phyloP scores from a whole-genome alignment of 2,797 vertebrate genomes.

The Fringilla coelebs region DNA sequence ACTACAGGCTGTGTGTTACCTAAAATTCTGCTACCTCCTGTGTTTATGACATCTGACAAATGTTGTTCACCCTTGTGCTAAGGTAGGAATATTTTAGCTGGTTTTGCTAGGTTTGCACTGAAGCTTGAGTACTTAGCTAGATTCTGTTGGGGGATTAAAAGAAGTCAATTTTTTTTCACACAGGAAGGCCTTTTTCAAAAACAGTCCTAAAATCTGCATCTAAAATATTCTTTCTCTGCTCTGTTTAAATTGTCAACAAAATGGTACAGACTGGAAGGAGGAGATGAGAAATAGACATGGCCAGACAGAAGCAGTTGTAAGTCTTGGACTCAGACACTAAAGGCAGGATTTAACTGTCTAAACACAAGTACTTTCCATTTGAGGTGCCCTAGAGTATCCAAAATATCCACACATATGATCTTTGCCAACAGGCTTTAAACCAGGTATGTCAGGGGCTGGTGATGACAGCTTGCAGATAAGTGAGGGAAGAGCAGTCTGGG shows the following conservation, averaged over 20 bases:
- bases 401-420: constrained; percentile 61
- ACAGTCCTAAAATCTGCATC: not conserved
- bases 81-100: not conserved
- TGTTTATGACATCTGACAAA: not conserved
- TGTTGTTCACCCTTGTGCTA: not conserved
- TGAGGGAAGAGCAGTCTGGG: constrained; percentile 14
- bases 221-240: not conserved
- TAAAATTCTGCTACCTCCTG: not conserved
- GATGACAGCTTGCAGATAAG: constrained; percentile 52
- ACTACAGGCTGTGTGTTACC: not conserved
- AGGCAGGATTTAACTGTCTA: constrained; percentile 35
- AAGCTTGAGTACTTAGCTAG: not conserved
- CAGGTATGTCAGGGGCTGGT: constrained; percentile 20
- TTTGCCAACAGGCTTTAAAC: constrained; percentile 67
- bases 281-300: constrained; percentile 6
- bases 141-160: not conserved
- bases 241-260: not conserved
- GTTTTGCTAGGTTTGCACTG: not conserved
- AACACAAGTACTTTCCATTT: not conserved
- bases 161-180: not conserved
- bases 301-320: constrained; percentile 14
- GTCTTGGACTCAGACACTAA: not conserved
- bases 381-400: constrained; percentile 58
- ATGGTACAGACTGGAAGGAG: not conserved
- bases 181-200: not conserved